phyloP scores from a whole-genome alignment of 1,140 invertebrate species.

The Aphelenchoides avenae region DNA sequence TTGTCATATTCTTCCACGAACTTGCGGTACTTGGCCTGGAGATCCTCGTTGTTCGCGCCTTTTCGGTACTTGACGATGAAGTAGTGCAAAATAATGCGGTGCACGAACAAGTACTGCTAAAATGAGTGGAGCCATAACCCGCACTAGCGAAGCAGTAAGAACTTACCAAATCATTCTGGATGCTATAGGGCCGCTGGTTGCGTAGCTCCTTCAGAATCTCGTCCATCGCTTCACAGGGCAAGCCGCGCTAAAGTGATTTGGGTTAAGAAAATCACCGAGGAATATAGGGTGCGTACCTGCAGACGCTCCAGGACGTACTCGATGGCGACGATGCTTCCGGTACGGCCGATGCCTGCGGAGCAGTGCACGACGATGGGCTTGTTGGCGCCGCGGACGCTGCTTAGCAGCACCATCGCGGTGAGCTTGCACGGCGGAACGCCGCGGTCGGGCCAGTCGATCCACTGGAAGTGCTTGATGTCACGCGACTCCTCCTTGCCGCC shows the following conservation, averaged over 20 bases:
- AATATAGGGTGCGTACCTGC: too few relatives aligned
- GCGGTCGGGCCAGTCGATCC: conserved; percentile 44
- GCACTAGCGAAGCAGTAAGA: too few relatives aligned
- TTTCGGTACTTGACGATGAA: conserved; percentile 4
- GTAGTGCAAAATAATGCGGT: conserved; percentile 7
- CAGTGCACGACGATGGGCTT: conserved; percentile 46
- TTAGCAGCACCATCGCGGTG: conserved; percentile 30
- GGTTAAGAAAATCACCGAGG: too few relatives aligned
- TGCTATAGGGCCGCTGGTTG: conserved; percentile 36
- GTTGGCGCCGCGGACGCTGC: conserved; percentile 34
- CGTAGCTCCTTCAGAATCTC: conserved; percentile 41
- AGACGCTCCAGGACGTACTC: conserved; percentile 37
- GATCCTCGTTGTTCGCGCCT: not conserved
- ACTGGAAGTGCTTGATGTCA: conserved; percentile 27
- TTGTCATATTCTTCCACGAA: conserved; percentile 11
- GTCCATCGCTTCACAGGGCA: conserved; percentile 36
- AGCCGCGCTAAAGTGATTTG: too few relatives aligned
- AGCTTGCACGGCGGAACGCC: conserved; percentile 26
- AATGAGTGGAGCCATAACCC: too few relatives aligned
- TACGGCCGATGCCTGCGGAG: conserved; percentile 43
- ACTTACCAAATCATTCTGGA: conserved; percentile 37
- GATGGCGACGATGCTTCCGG: conserved; percentile 41
- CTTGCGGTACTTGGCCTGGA: conserved; percentile 6
- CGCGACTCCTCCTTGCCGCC: conserved; percentile 11
- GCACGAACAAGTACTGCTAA: conserved; percentile 3